Evolutionary conservation across 2,888 invertebrate species (phyloP), one percentile per base, ranked within the genome.

Genomic region (Epistrophe grossulariae): DNA sequence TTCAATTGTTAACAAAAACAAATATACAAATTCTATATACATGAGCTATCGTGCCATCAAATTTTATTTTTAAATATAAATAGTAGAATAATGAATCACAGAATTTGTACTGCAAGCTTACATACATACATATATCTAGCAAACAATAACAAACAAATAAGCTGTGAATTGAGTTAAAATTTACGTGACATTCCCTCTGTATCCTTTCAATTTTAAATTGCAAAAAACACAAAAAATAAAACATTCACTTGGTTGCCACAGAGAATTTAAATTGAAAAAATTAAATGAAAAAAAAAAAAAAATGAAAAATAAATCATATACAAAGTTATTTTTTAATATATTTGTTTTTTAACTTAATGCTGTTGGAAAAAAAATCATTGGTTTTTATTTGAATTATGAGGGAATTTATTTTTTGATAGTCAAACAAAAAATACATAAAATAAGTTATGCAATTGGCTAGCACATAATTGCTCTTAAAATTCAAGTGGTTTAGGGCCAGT

Each of bases 131-230:
- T 24, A 24, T 24, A 1, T 43, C 45, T 9, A 66, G 31, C 31
- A 66, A 31, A 64, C 78, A 83, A 72, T 66, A 38, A 45, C 72
- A 66, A 66, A 64, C 62, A 77, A 76, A 78, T 72, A 78, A 78
- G 71, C 71, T 59, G 31, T 59, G 55, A 82, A 80, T 80, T 45
- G 71, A 76, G 59, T 76, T 76, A 66, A 72, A 80, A 66, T 71
- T 50, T 80, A 76, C 84, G 71, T 84, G 80, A 76, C 80, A 59
- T 59, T 71, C n/a, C 45, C 57, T 35, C 19, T 52, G 31, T 68
- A 17, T 68, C 35, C 19, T 28, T 64, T 64, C n/a, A 45, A 10
- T 28, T 64, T 45, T 6, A 64, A 64, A 66, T 50, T 68, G 4
- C 13, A 50, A 24, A 24, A 24, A 24, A 24, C 1, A 24, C 1